A percentile compares a stretch with the other conserved stretches of the same genome.
phyloP scores from a whole-genome alignment of 1,140 invertebrate species.

The Ooceraea biroi region DNA sequence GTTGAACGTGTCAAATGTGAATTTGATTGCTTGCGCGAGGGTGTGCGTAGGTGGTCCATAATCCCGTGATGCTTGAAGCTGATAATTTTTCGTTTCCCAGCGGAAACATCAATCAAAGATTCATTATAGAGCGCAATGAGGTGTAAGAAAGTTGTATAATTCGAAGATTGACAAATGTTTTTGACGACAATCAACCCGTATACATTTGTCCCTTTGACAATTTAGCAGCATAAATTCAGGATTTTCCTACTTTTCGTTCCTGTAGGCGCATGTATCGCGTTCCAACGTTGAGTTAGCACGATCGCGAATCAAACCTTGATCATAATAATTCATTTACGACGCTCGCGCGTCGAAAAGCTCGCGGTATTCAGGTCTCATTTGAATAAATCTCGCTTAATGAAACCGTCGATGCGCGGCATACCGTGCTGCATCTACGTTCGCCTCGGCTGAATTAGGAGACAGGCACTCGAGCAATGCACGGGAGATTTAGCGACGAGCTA shows the following conservation, averaged over 20 bases:
- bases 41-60: not conserved
- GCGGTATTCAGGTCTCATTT: not conserved
- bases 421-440: constrained; percentile 20
- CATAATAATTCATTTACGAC: no score
- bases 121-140: not conserved
- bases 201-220: not conserved
- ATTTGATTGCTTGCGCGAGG: constrained; percentile 34
- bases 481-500: constrained; percentile 13
- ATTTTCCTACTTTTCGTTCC: not conserved
- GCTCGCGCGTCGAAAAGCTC: not conserved
- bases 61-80: not conserved
- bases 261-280: not conserved
- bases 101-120: not conserved
- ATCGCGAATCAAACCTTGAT: no score
- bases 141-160: not conserved
- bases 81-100: not conserved
- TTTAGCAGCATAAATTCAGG: not conserved
- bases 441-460: constrained; percentile 49
- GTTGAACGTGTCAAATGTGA: constrained; percentile 11
- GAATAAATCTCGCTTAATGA: constrained; percentile 21
- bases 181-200: not conserved
- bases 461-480: not conserved
- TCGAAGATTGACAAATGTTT: not conserved
- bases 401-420: constrained; percentile 10
- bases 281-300: no score